Evolutionary conservation across 2,888 invertebrate genomes (phyloP).

Genomic region (Poecilobothrus nobilitatus): DNA sequence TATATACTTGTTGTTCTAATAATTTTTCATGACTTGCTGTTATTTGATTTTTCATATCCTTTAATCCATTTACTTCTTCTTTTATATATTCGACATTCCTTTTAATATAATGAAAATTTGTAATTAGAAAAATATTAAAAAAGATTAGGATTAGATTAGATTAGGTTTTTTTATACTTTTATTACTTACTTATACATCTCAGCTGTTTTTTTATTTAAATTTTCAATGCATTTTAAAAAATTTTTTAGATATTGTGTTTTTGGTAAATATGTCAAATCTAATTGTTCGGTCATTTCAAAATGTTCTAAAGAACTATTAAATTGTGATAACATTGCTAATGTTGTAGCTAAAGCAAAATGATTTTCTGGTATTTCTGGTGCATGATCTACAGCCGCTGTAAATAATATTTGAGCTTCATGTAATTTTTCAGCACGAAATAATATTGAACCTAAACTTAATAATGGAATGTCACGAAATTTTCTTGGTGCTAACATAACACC

Average conservation of each 20-base stretch:
- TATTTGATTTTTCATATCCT: conserved; percentile 35
- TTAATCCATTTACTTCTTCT: conserved; percentile 37
- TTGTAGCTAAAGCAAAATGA: conserved; percentile 37
- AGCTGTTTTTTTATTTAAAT: conserved; percentile 35
- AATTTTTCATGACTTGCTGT: conserved; percentile 36
- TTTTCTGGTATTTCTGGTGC: conserved; percentile 37
- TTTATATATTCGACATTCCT: conserved; percentile 42
- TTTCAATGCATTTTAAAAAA: conserved; percentile 37
- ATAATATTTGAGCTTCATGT: conserved; percentile 35
- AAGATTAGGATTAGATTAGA: too few relatives aligned
- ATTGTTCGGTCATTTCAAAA: conserved; percentile 35
- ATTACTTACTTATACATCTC: conserved; percentile 33
- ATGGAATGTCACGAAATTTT: conserved; percentile 33
- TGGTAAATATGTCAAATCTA: conserved; percentile 35
- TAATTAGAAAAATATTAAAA: not conserved
- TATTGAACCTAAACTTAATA: conserved; percentile 39
- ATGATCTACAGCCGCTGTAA: conserved; percentile 37
- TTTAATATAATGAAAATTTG: conserved; percentile 14
- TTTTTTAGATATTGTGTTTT: conserved; percentile 35
- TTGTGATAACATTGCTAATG: conserved; percentile 37
- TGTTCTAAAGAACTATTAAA: conserved; percentile 37
- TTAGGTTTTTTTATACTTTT: conserved; percentile 7
- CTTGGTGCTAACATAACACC: conserved; percentile 37
- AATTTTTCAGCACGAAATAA: conserved; percentile 35
- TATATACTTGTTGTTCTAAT: conserved; percentile 35